Evolutionary conservation across 2,797 vertebrate species (phyloP).

Genomic region (Gephyroberyx darwinii): DNA sequence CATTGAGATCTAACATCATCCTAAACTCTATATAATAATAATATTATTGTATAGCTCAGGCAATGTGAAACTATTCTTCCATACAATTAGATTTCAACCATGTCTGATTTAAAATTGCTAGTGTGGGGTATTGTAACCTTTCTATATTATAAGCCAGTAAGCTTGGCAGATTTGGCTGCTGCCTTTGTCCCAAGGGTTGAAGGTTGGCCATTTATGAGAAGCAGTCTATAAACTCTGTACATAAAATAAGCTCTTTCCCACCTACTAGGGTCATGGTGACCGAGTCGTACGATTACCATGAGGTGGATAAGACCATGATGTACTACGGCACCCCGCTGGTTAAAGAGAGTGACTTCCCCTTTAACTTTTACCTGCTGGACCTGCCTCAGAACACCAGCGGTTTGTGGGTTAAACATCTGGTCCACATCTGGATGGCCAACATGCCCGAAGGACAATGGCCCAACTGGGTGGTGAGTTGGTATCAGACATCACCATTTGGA

Average conservation of each 20-base stretch:
- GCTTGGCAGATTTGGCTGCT: no score
- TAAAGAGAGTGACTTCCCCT: conserved; percentile 92
- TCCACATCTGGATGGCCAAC: conserved; percentile 91
- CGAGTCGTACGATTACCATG: conserved; percentile 82
- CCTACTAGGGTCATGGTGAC: conserved; percentile 89
- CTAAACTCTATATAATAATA: no score
- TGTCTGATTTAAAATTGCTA: no score
- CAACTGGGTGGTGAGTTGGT: conserved; percentile 92
- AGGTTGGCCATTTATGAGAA: not conserved
- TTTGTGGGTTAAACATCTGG: conserved; percentile 77
- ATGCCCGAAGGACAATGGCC: conserved; percentile 94
- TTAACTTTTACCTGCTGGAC: conserved; percentile 90
- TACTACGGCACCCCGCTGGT: conserved; percentile 89
- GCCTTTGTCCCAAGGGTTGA: no score
- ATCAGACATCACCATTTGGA: no score
- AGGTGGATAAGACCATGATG: conserved; percentile 89
- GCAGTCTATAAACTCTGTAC: conserved; percentile 2
- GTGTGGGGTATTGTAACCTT: no score
- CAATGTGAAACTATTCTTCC: no score
- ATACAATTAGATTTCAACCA: no score
- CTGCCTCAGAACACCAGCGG: conserved; percentile 83
- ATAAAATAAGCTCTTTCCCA: not conserved
- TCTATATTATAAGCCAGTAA: no score
- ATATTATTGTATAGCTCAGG: no score
- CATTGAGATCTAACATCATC: no score